phyloP scores from a whole-genome alignment of 2,888 invertebrate species.

The Penaeus monodon region DNA sequence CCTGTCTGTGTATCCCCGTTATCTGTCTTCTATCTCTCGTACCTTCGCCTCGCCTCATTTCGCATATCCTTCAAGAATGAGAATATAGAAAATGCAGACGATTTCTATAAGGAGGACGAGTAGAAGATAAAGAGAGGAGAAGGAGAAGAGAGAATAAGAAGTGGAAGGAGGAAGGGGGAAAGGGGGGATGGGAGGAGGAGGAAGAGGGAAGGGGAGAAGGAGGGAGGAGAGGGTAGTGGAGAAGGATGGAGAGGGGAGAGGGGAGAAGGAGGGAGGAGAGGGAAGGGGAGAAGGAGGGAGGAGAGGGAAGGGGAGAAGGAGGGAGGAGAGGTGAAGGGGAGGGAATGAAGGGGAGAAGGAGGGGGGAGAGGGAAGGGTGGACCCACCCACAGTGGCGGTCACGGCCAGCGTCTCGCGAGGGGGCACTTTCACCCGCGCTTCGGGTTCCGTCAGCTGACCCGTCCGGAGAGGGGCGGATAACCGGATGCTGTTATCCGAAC shows the following conservation, averaged over 20 bases:
- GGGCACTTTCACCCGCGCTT: no score
- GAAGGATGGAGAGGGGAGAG: no score
- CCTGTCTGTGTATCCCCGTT: no score
- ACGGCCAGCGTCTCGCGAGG: no score
- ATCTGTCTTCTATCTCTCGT: no score
- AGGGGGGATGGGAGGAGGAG: neutral
- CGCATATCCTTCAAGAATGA: no score
- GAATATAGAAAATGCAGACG: neutral
- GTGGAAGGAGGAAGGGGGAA: neutral
- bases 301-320: neutral
- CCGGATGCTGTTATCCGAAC: no score
- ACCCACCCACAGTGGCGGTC: no score
- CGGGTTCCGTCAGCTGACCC: no score
- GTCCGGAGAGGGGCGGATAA: no score
- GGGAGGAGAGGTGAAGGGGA: neutral
- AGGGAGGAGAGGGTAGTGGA: neutral
- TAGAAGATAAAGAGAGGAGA: conserved; percentile 10
- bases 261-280: neutral
- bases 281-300: neutral
- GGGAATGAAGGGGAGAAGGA: neutral
- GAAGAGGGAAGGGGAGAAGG: neutral
- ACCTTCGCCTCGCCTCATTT: no score
- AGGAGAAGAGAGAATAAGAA: neutral
- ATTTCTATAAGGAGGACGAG: neutral
- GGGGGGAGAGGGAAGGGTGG: no score